Base-by-base conservation (phyloP, 2,888 invertebrate genomes). In the Caenorhabditis sp. region DNA sequence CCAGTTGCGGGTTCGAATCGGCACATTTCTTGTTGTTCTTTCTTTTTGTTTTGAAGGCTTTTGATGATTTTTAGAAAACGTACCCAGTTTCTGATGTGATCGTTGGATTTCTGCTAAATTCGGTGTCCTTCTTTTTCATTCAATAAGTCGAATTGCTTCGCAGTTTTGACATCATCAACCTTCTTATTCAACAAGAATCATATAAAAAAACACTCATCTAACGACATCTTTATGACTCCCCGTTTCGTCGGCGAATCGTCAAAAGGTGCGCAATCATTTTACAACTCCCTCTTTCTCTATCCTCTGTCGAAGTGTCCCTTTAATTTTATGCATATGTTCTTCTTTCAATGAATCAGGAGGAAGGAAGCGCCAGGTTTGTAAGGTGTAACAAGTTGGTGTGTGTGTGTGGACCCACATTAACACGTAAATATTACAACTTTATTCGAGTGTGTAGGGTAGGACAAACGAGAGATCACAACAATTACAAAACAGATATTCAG, bases 351-450 rank as follows among this genome's bases (percentile, higher is more conserved):
- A 38, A 38, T 47, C 19, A 47, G 5, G 19, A 19, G 47, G 7
- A 19, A 12, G 19, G 12, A 26, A 26, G 14, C 38, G 12, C 38
- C 38, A 38, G 26, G 54, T 14, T 19, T n/a, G n/a, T n/a, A n/a
- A n/a, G 58, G 66, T 75, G 75, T 75, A 75, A 75, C 66, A 75
- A 75, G 75, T 75, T 75, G 64, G 56, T 35, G n/a, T n/a, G n/a
- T n/a, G n/a, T n/a, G n/a, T n/a, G 73, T 61, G 31, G 51, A 24
- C 31, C 41, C n/a, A 74, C 74, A 74, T 74, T 74, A 74, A 74
- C 74, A 74, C 74, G 22, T 66, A 74, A 74, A 74, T 74, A 47
- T 75, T 75, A 75, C 75, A 75, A 75, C 54, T 75, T 75, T 64
- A 56, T 54, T 56, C 44, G 16, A 31, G 6, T 16, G 16, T 28